Evolutionary conservation across 1,140 invertebrate species (phyloP), one percentile per base, ranked within the genome.

Genomic region (Schmidtea mediterranea): DNA sequence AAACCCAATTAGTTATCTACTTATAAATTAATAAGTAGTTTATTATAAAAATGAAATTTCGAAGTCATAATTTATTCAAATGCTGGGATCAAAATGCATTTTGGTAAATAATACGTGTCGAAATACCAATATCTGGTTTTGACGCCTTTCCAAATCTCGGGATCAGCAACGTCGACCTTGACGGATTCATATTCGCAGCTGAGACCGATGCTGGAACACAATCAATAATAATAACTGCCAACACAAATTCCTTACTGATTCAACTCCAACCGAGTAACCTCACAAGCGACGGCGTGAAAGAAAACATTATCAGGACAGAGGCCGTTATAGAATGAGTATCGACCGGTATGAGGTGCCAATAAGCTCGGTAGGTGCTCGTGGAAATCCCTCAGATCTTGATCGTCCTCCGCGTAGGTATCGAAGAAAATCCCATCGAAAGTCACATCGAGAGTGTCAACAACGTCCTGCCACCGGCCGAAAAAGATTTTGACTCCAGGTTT

Each of bases 361-460:
- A 48, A 21, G 5, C 24, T 18, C 10, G 46, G 46, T 6, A 48
- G 15, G 23, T 32, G 23, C 13, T 37, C 46, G 36, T 48, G 46
- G 36, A 48, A 48, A 12, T 37, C n/a, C 13, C 38, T 13, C 46
- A 48, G 12, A 40, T 48, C 46, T 13, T 22, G 36, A 40, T 48
- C 46, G 23, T 48, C 46, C 23, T 48, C 46, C 6, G 46, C 46
- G 23, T 48, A 48, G 18, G 46, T 48, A 23, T 48, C 46, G 24
- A 48, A 48, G 46, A 48, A 48, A 24, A 48, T 40, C 18, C 46
- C 46, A 40, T 48, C 46, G 23, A 48, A 48, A 19, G 15, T 6
- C 2, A 13, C 21, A 21, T 16, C 24, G 2, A 48, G 5, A 18
- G 16, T 24, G 2, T 13, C 16, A 5, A 48, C 24, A n/a, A 13